Base-by-base conservation (phyloP, 2,888 invertebrate genomes). In the Synergus umbraculus region DNA sequence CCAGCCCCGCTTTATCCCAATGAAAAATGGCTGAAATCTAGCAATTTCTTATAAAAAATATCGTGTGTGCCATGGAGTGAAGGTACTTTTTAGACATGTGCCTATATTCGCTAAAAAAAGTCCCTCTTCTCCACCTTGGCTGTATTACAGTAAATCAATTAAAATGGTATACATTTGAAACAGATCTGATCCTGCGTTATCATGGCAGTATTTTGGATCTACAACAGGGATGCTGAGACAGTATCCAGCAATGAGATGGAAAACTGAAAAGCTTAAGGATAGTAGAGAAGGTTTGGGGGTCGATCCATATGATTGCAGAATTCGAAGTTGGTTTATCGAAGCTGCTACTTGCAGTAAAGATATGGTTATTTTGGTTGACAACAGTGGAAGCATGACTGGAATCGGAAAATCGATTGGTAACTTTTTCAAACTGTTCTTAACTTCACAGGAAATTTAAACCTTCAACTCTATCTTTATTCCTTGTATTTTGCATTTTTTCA, bases 201-300 rank as follows among this genome's bases (percentile, higher is more conserved):
- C 96, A 0, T 99, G 99, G 98, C 99, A 99, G 93, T 99, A 98
- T 92, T 99, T 99, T 92, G 98, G 99, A 44, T 98, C 98, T 86
- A 95, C 97, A 46, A 95, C 96, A 4, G 99, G 99, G 15, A 96
- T 99, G 88, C 94, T 99, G 87, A 93, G 99, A 9, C 97, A 97
- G 90, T 99, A 96, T 93, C 99, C 99, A 77, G 95, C 91, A 15
- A 91, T 92, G 90, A 87, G 88, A 54, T 92, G 91, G 92, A 83
- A 81, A 76, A 88, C 86, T 0, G 83, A 84, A 41, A 78, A 79
- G 10, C 76, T 79, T 7, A 80, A 65, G 0, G 86, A 83, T 12
- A 83, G 54, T 54, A 3, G 83, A 8, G 58, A 76, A 0, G 83
- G 86, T 66, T 83, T 86, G 10, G 73, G 73, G 0, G 93, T 93